Evolutionary conservation across 2,888 invertebrate genomes (phyloP).

Genomic region (Zhuqinia jingwanae): DNA sequence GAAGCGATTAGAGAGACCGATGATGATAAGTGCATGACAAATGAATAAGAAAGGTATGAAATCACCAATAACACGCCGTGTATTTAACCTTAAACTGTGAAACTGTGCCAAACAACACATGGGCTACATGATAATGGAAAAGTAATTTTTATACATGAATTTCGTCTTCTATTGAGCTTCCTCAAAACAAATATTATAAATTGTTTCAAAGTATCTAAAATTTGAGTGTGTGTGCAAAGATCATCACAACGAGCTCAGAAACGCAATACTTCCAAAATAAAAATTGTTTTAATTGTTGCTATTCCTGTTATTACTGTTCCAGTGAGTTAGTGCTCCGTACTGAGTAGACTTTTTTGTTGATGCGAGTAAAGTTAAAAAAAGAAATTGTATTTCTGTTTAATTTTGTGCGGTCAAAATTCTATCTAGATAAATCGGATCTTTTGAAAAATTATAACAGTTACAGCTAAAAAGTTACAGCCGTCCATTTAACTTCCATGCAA

Average conservation of each 20-base stretch:
- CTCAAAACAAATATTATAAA: background rate
- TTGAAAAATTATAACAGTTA: too few species aligned
- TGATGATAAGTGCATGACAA: conserved; percentile 48
- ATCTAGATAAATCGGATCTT: too few species aligned
- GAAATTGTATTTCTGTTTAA: too few species aligned
- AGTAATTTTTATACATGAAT: background rate
- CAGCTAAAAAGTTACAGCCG: background rate
- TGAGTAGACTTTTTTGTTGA: background rate
- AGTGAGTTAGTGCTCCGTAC: too few species aligned
- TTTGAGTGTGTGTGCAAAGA: too few species aligned
- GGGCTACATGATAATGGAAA: conserved; percentile 34
- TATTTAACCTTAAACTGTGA: conserved; percentile 56
- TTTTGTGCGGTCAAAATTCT: too few species aligned
- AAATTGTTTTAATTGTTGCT: too few species aligned
- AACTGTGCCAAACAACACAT: conserved; percentile 59
- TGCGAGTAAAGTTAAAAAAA: background rate
- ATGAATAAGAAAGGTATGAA: conserved; percentile 51
- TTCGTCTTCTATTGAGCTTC: conserved; percentile 24
- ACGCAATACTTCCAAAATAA: background rate
- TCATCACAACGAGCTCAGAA: too few species aligned
- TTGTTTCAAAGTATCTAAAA: background rate
- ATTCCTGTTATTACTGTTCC: too few species aligned
- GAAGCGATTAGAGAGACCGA: conserved; percentile 30
- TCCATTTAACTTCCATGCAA: conserved; percentile 14
- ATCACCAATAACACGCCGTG: conserved; percentile 29